Base-by-base conservation (phyloP, 37 sponge, comb jelly and placozoan genomes). In the Dysidea cf. avara region DNA sequence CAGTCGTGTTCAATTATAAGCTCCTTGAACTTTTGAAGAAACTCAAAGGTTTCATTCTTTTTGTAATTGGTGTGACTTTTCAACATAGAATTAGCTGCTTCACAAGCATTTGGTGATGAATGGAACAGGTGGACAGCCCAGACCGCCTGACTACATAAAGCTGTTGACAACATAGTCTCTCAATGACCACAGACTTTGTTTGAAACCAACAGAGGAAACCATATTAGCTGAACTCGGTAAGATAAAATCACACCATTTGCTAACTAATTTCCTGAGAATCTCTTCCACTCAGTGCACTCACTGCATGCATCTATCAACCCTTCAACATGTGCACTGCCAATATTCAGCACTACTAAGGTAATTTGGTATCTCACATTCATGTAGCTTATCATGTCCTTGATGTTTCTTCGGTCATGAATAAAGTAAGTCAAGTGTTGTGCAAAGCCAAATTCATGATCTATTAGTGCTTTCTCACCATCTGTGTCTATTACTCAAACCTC, bases 381-480 rank as follows among this genome's bases (percentile, higher is more conserved):
- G 46, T 5, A 43, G 46, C 9, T 43, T 43, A n/a, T n/a, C n/a
- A n/a, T n/a, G n/a, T 64, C 39, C 24, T 63, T 76, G 12, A 76
- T 25, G 30, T 76, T 76, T 3, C 77, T 48, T 18, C 64, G 35
- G 7, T 59, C 60, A 56, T 78, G 71, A 26, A 78, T 68, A 30
- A 66, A 66, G 24, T 68, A 78, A n/a, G 74, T 71, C 32, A 72
- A 16, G 29, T 69, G 81, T 46, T 63, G 66, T 9, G 81, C 81
- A 71, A 72, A 72, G 7, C 73, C 66, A 72, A 74, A 74, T 22
- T 82, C 83, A 68, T 82, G 83, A 76, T 83, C 66, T 7, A 40
- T 22, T 2, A 83, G 65, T 4, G 77, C 72, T 25, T 68, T 17
- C 53, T 82, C 75, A 18, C 76, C 75, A 67, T 82, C 83, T 56